Evolutionary conservation across 2,888 invertebrate species (phyloP).

Genomic region (Cylloceria caligata): DNA sequence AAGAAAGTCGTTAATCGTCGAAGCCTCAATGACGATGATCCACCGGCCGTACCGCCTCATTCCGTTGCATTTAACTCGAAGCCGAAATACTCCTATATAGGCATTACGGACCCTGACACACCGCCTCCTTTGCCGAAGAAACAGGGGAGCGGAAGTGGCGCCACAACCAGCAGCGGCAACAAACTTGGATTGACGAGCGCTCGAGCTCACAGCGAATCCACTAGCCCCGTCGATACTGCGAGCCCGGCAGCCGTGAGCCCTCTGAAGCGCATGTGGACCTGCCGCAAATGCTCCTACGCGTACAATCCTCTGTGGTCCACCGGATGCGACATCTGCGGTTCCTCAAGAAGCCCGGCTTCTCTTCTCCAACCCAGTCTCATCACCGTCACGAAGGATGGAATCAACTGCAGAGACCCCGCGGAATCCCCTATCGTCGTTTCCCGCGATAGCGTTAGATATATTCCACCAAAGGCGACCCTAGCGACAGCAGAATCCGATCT

Average conservation of each 20-base stretch:
- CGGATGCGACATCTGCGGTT: constrained; percentile 93
- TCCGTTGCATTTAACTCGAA: constrained; percentile 82
- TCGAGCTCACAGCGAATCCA: constrained; percentile 78
- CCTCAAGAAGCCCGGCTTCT: constrained; percentile 87
- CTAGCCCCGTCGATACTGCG: constrained; percentile 77
- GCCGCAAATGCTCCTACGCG: constrained; percentile 94
- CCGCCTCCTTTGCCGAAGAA: constrained; percentile 84
- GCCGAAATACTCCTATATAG: constrained; percentile 82
- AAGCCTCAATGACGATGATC: constrained; percentile 86
- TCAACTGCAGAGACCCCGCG: constrained; percentile 78
- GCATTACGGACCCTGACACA: constrained; percentile 82
- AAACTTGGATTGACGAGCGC: constrained; percentile 76
- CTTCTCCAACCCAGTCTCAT: constrained; percentile 89
- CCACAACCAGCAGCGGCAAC: constrained; percentile 20
- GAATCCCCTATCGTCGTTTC: constrained; percentile 83
- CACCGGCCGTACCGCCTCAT: constrained; percentile 86
- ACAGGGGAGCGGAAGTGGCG: constrained; percentile 69
- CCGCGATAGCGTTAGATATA: constrained; percentile 83
- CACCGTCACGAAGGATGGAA: constrained; percentile 88
- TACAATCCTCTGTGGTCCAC: constrained; percentile 93
- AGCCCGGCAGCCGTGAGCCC: constrained; percentile 74
- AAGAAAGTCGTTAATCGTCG: constrained; percentile 84
- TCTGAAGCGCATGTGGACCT: constrained; percentile 92
- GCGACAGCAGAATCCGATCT: constrained; percentile 84
- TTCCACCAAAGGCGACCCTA: constrained; percentile 83